Evolutionary conservation across 1,140 invertebrate species (phyloP).

Genomic region (Cyclargus thomasi): DNA sequence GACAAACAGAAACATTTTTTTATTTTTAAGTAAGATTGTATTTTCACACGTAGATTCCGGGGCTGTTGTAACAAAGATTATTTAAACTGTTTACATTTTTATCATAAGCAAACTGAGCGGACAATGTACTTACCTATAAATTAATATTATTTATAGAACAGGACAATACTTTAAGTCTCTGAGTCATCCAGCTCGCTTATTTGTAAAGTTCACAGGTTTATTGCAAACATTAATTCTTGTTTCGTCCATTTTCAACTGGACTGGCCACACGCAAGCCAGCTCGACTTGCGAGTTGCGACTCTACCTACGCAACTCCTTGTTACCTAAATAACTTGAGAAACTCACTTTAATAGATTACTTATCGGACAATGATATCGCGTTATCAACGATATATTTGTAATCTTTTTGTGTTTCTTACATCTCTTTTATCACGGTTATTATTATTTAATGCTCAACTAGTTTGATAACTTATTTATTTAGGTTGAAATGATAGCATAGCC

Average conservation of each 20-base stretch:
- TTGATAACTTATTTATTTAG: conserved; percentile 12
- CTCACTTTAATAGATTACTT: conserved; percentile 11
- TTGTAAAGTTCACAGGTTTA: conserved; percentile 1
- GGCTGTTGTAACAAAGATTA: too few species aligned
- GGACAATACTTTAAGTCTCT: not conserved
- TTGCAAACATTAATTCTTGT: not conserved
- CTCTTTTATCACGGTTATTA: conserved; percentile 18
- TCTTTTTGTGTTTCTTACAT: conserved; percentile 20
- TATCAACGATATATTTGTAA: conserved; percentile 17
- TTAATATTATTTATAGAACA: not conserved
- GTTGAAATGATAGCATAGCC: not conserved
- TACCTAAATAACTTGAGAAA: not conserved
- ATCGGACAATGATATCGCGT: conserved; percentile 20
- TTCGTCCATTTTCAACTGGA: not conserved
- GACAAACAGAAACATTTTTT: too few species aligned
- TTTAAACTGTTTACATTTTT: not conserved
- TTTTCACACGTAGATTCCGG: too few species aligned
- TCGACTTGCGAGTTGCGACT: not conserved
- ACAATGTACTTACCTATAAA: not conserved
- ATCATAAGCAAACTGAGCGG: not conserved
- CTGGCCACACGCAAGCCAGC: not conserved
- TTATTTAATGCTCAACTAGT: conserved; percentile 16
- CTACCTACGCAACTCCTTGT: not conserved
- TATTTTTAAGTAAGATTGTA: too few species aligned
- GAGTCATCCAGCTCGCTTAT: not conserved